Percentiles rank a stretch among this genome's conserved stretches.
phyloP scores from a whole-genome alignment of 1,140 invertebrate species.

The Melanaphis sacchari region DNA sequence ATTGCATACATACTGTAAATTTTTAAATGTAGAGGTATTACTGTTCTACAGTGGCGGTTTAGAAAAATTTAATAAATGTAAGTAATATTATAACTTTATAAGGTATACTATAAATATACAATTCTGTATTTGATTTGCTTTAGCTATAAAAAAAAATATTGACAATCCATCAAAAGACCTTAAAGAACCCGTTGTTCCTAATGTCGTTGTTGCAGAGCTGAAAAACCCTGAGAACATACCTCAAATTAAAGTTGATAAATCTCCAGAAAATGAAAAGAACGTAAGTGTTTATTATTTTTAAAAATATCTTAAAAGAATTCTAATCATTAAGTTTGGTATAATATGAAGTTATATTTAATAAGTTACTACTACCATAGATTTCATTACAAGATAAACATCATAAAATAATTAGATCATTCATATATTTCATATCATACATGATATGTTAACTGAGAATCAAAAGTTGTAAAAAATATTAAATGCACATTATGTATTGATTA shows the following conservation, averaged over 20 bases:
- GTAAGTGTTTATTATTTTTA: neutral
- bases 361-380: neutral
- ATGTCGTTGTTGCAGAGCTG: neutral
- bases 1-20: neutral
- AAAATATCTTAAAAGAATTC: neutral
- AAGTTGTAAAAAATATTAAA: too few species aligned
- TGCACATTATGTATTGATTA: too few species aligned
- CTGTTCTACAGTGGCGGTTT: neutral
- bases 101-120: neutral
- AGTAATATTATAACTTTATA: slow-evolving; percentile 8
- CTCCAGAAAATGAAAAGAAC: neutral
- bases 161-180: neutral
- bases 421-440: too few species aligned
- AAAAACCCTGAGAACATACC: neutral
- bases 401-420: too few species aligned
- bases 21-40: slow-evolving; percentile 41
- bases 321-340: neutral
- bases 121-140: neutral
- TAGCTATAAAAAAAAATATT: neutral
- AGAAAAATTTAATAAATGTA: neutral
- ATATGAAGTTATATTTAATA: neutral
- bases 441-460: too few species aligned
- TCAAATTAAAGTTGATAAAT: neutral
- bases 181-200: neutral
- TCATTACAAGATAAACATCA: too few species aligned